A percentile compares a stretch with the other conserved stretches of the same genome.
Evolutionary conservation across 1,140 invertebrate species (phyloP).

Genomic region (Littorina saxatilis): DNA sequence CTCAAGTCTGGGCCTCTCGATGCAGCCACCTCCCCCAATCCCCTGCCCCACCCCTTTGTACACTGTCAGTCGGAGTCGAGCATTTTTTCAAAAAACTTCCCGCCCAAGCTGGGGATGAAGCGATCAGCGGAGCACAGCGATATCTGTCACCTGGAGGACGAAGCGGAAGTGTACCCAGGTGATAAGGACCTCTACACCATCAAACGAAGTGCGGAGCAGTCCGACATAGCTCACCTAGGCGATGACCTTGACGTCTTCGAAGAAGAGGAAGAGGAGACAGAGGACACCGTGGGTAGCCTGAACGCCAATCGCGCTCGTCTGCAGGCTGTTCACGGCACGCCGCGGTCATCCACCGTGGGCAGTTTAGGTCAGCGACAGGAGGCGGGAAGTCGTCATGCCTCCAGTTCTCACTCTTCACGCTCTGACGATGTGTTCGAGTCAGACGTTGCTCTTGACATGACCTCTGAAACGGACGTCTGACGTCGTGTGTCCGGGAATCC

Average conservation of each 20-base stretch:
- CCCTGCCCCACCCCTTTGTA: slow-evolving; percentile 14
- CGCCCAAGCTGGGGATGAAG: slow-evolving; percentile 32
- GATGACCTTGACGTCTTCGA: slow-evolving; percentile 56
- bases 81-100: slow-evolving; percentile 19
- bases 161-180: slow-evolving; percentile 45
- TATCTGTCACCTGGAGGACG: slow-evolving; percentile 53
- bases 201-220: slow-evolving; percentile 56
- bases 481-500: too few relatives aligned
- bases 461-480: slow-evolving; percentile 52
- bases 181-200: slow-evolving; percentile 45
- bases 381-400: slow-evolving; percentile 42
- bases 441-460: slow-evolving; percentile 18
- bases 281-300: slow-evolving; percentile 40
- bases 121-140: slow-evolving; percentile 32
- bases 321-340: slow-evolving; percentile 19
- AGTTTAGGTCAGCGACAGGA: slow-evolving; percentile 28
- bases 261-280: slow-evolving; percentile 40
- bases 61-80: slow-evolving; percentile 36
- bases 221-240: slow-evolving; percentile 56
- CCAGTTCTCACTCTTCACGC: slow-evolving; percentile 40
- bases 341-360: slow-evolving; percentile 31
- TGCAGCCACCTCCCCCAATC: neutral
- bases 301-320: slow-evolving; percentile 11
- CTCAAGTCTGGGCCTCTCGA: neutral
- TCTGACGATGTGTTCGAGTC: slow-evolving; percentile 55